phyloP scores from a whole-genome alignment of 2,797 vertebrate species.

The Hypotaenidia okinawae region DNA sequence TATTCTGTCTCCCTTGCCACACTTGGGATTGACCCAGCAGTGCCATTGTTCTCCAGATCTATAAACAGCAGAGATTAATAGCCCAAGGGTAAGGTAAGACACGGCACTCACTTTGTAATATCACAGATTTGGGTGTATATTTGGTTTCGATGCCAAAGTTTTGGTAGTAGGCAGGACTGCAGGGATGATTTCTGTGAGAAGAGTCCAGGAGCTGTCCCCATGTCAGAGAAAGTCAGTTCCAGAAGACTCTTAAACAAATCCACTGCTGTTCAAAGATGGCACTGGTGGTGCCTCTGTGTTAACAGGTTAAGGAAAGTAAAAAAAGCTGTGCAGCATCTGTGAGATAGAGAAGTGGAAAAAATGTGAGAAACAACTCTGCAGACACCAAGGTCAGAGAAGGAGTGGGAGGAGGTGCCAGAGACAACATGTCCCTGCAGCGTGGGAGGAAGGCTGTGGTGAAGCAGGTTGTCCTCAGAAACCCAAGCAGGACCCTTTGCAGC shows the following conservation, averaged over 20 bases:
- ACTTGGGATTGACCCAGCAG: background rate
- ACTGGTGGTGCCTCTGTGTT: background rate
- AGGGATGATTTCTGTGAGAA: background rate
- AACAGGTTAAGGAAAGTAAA: background rate
- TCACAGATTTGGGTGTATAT: background rate
- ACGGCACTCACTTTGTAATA: background rate
- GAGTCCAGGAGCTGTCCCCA: background rate
- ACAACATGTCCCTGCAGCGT: background rate
- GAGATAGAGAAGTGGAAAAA: background rate
- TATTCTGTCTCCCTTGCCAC: background rate
- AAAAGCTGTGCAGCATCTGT: background rate
- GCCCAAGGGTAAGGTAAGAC: background rate
- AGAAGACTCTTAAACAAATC: background rate
- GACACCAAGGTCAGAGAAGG: background rate
- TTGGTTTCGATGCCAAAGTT: background rate
- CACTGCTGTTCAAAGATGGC: background rate
- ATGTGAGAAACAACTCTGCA: background rate
- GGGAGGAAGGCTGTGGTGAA: rapidly evolving
- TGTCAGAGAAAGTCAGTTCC: background rate
- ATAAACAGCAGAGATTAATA: background rate
- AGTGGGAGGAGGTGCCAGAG: background rate
- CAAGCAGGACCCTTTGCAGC: background rate
- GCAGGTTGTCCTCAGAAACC: background rate
- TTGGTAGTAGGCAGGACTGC: background rate
- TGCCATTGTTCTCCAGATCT: background rate